A percentile compares a stretch with the other conserved stretches of the same genome.
Conservation (phyloP, 1,140 invertebrate genomes). For the Bombus superbus region DNA sequence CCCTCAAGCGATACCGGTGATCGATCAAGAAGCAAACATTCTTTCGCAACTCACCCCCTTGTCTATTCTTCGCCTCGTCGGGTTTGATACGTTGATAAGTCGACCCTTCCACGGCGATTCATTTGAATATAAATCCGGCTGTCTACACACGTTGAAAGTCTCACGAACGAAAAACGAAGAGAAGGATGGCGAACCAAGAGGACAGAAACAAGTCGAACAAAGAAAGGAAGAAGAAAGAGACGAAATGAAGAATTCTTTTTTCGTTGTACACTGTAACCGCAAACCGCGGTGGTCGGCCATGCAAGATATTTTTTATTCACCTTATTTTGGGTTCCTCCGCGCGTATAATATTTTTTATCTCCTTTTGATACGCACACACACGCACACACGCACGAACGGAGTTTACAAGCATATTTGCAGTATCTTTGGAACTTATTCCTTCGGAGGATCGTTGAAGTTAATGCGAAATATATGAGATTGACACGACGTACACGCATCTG, state of each 20-base stretch:
- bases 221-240: constrained; percentile 8
- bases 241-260: constrained; percentile 57
- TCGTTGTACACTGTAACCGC: constrained; percentile 63
- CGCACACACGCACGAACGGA: neutral
- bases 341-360: constrained; percentile 7
- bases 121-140: constrained; percentile 70
- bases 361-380: neutral
- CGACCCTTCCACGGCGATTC: constrained; percentile 63
- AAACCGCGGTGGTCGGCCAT: constrained; percentile 60
- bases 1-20: constrained; percentile 22
- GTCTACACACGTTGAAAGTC: constrained; percentile 43
- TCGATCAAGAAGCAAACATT: constrained; percentile 50
- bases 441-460: neutral
- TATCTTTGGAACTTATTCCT: neutral
- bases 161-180: constrained; percentile 6
- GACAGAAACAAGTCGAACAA: constrained; percentile 13
- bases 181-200: constrained; percentile 24
- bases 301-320: constrained; percentile 62
- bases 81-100: constrained; percentile 59
- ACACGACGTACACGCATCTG: neutral
- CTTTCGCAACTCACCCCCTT: constrained; percentile 55
- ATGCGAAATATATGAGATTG: neutral
- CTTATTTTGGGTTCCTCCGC: constrained; percentile 56
- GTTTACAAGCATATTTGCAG: constrained; percentile 10
- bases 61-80: constrained; percentile 53